Evolutionary conservation across 2,113 vertebrate genomes (phyloP), one percentile per base, ranked within the genome.

Genomic region (Phaetusa simplex): DNA sequence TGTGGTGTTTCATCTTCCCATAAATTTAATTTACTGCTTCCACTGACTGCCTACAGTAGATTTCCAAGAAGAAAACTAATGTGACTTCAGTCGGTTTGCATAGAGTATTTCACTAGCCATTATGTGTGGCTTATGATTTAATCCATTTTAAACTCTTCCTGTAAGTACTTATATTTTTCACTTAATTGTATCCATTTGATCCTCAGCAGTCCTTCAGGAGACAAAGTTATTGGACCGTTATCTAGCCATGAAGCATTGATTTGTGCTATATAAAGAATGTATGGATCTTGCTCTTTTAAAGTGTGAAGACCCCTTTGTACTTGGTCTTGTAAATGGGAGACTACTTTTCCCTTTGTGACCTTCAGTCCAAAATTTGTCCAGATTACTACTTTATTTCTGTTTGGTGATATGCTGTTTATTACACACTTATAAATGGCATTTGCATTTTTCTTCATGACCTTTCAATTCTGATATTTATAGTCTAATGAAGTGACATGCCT

Each of bases 111-210:
- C 92, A 55, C 17, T 49, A 49, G 88, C 66, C 86, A 77, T 95
- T 95, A 87, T 49, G 34, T 72, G 21, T 69, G 64, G 36, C 76
- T 95, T 93, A 96, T 82, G 88, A 87, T 94, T 91, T 69, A 95
- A 97, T 97, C 91, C 61, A 87, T 94, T 94, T 91, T 16, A 83
- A 95, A 95, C 43, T 19, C 86, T 96, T 97, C 94, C 91, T 94
- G 96, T 93, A 95, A 97, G 82, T 92, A 72, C 88, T 91, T 93
- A n/a, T 26, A 89, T 95, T 95, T 96, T 91, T 77, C 80, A 62
- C 62, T 82, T 97, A 94, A 96, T 95, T 89, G 93, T 95, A 32
- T 76, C 83, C 73, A 11, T 92, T 87, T 94, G 93, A 82, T 95
- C 90, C 94, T 84, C 81, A 42, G 58, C 81, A 91, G 93, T 93